These are phyloP conservation scores for Alosa alosa DNA, from an alignment of 2,113 vertebrate genomes.

Conservation along the genomic window DNA sequence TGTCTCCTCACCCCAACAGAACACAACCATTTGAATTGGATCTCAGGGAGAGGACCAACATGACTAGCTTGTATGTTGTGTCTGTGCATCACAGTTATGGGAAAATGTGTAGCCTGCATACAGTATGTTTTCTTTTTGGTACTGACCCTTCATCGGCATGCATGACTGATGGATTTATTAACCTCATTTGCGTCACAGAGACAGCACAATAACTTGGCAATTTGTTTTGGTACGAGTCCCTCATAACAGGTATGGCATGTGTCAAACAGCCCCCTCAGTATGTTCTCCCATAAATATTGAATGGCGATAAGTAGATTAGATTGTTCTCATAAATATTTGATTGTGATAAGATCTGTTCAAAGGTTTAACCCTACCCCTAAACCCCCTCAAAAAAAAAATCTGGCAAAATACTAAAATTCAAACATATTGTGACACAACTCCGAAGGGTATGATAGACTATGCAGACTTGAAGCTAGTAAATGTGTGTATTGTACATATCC, in stretches of 20 bases:
- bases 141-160: neutral
- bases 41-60: neutral
- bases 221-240: neutral
- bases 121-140: neutral
- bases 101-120: neutral
- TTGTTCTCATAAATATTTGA: conserved; percentile 11
- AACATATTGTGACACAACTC: neutral
- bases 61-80: neutral
- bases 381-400: too few relatives aligned
- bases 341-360: neutral
- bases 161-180: neutral
- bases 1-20: neutral
- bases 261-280: neutral
- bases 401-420: neutral
- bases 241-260: neutral
- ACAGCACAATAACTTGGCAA: neutral
- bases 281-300: neutral
- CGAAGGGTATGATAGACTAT: neutral
- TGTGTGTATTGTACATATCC: neutral
- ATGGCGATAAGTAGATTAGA: neutral
- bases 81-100: neutral
- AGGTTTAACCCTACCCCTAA: neutral
- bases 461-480: neutral
- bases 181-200: neutral
- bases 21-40: neutral